A percentile compares a stretch with the other conserved stretches of the same genome.
These are phyloP conservation scores for Ellobium chinense DNA, from an alignment of 2,888 invertebrate species.

Conservation along the genomic window DNA sequence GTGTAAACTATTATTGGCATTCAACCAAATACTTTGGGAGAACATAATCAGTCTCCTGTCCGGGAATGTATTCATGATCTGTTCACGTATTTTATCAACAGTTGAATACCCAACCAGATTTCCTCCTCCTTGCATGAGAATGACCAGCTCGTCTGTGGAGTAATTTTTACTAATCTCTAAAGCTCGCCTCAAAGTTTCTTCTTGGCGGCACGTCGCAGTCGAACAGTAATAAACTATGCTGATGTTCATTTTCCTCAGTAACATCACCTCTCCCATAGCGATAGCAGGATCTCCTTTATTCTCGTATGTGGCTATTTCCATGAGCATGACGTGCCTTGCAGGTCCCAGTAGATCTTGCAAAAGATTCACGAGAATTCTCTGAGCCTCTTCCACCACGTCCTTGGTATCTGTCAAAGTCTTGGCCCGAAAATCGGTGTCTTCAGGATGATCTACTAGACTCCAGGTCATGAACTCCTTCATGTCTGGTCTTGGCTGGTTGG, in stretches of 20 bases:
- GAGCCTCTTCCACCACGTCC: slow-evolving; percentile 46
- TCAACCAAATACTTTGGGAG: slow-evolving; percentile 47
- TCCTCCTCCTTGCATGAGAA: slow-evolving; percentile 56
- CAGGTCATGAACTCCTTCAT: slow-evolving; percentile 21
- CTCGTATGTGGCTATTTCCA: slow-evolving; percentile 51
- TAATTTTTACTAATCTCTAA: background rate
- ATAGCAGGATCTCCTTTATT: slow-evolving; percentile 58
- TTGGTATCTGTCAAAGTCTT: slow-evolving; percentile 30
- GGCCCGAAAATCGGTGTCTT: slow-evolving; percentile 17
- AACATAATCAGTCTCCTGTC: slow-evolving; percentile 39
- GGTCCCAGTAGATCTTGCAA: background rate
- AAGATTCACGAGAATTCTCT: slow-evolving; percentile 28
- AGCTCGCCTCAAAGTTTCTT: slow-evolving; percentile 22
- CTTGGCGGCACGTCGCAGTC: background rate
- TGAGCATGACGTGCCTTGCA: slow-evolving; percentile 48
- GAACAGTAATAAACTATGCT: slow-evolving; percentile 46
- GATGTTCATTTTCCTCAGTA: slow-evolving; percentile 40
- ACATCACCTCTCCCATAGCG: slow-evolving; percentile 47
- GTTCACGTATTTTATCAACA: slow-evolving; percentile 9
- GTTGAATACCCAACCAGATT: slow-evolving; percentile 49
- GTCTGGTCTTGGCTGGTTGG: background rate
- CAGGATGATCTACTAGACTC: slow-evolving; percentile 44
- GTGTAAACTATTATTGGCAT: background rate
- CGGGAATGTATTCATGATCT: slow-evolving; percentile 36
- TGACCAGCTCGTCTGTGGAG: slow-evolving; percentile 41